Percentiles rank a stretch among this genome's conserved stretches.
These are phyloP conservation scores for Cassiopea andromeda DNA, from an alignment of 30 jellyfish, hydroid and myxozoan genomes.

Conservation along the genomic window DNA sequence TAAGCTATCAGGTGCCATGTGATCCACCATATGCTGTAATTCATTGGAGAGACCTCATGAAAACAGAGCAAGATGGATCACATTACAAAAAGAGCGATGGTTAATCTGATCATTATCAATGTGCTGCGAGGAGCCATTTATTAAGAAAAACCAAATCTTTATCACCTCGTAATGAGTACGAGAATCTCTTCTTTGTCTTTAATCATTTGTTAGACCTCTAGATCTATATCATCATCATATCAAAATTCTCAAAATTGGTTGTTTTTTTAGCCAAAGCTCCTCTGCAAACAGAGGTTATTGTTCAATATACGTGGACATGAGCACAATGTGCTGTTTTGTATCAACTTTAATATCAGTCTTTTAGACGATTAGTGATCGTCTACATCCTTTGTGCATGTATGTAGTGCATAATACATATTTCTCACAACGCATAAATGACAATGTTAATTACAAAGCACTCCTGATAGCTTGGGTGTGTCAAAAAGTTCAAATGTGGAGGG, in stretches of 20 bases:
- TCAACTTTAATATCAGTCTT: no score
- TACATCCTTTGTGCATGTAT: no score
- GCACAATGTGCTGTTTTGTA: no score
- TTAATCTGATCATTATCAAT: slow-evolving; percentile 18
- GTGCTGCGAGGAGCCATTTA: slow-evolving; percentile 31
- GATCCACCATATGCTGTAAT: not conserved
- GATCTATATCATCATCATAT: slow-evolving; percentile 1
- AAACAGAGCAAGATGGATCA: not conserved
- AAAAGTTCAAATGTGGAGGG: no score
- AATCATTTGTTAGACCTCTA: slow-evolving; percentile 17
- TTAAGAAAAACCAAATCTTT: slow-evolving; percentile 18
- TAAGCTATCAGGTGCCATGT: not conserved
- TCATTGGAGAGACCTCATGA: not conserved
- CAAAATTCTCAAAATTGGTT: slow-evolving; percentile 19
- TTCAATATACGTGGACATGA: no score
- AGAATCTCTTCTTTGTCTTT: slow-evolving; percentile 5
- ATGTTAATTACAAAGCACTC: no score
- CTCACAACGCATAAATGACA: no score
- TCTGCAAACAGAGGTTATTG: not conserved
- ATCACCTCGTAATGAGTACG: slow-evolving; percentile 38
- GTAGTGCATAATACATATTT: no score
- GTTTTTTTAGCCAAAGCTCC: slow-evolving; percentile 14
- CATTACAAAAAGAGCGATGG: slow-evolving; percentile 13
- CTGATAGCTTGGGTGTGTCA: no score
- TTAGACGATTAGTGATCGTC: no score